A percentile compares a stretch with the other conserved stretches of the same genome.
These are phyloP conservation scores for Nemapogon koenigi DNA, from an alignment of 2,888 invertebrate genomes.

Conservation along the genomic window DNA sequence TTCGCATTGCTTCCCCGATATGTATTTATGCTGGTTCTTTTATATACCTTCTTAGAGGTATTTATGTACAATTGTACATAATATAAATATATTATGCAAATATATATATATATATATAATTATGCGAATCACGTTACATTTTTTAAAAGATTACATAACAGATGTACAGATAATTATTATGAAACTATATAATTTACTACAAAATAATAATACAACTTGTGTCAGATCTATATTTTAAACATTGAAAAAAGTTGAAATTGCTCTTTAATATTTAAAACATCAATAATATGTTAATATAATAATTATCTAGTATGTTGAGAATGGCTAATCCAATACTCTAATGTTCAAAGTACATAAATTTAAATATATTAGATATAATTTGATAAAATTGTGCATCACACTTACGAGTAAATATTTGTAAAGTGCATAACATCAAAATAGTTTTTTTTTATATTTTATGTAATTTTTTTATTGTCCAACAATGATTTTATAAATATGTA, in stretches of 20 bases:
- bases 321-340: too few species aligned
- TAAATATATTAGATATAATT: slow-evolving; percentile 1
- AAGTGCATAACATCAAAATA: slow-evolving; percentile 9
- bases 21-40: slow-evolving; percentile 43
- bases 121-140: too few species aligned
- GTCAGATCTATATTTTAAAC: too few species aligned
- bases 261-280: too few species aligned
- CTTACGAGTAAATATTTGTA: neutral
- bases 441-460: neutral
- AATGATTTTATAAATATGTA: slow-evolving; percentile 3
- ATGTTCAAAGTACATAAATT: neutral
- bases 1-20: slow-evolving; percentile 29
- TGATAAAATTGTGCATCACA: neutral
- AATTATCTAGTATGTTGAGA: too few species aligned
- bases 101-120: neutral
- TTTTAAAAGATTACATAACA: too few species aligned
- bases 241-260: too few species aligned
- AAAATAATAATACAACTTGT: too few species aligned
- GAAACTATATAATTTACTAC: too few species aligned
- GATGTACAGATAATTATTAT: too few species aligned
- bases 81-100: neutral
- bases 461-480: neutral
- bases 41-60: slow-evolving; percentile 2
- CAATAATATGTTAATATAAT: too few species aligned
- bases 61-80: neutral